Percentiles rank a stretch among this genome's conserved stretches.
Conservation (phyloP, 2,113 vertebrate species). For the Probosciger aterrimus region DNA sequence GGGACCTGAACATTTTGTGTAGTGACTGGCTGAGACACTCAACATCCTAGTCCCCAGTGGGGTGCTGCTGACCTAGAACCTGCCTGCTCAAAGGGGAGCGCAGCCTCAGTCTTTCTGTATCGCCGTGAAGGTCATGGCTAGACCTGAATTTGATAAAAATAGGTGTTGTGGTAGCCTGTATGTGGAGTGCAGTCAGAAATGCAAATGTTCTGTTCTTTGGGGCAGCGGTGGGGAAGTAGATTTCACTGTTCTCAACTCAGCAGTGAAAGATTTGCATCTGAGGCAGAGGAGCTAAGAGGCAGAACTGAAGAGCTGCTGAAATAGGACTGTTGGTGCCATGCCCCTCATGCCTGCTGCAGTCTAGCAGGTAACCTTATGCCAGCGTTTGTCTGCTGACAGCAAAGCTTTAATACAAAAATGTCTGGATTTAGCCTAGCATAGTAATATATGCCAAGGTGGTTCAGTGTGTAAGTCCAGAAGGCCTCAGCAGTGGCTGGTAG, state of each 20-base stretch:
- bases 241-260: not conserved
- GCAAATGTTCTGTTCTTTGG: not conserved
- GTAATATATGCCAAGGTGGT: fast-evolving
- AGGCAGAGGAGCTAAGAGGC: not conserved
- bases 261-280: not conserved
- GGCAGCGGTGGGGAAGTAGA: not conserved
- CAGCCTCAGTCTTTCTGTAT: not conserved
- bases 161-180: not conserved
- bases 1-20: not conserved
- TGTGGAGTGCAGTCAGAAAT: not conserved
- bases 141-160: not conserved
- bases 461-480: not conserved
- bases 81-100: not conserved
- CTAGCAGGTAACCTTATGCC: not conserved
- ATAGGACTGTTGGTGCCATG: fast-evolving
- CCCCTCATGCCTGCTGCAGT: not conserved
- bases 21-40: not conserved
- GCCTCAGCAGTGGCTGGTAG: not conserved
- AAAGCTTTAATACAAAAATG: not conserved
- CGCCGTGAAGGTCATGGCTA: fast-evolving
- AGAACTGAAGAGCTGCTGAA: not conserved
- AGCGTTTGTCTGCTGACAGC: not conserved
- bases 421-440: not conserved
- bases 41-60: not conserved
- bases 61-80: not conserved